Evolutionary conservation across 2,113 vertebrate species (phyloP).

Genomic region (Ursus arctos): DNA sequence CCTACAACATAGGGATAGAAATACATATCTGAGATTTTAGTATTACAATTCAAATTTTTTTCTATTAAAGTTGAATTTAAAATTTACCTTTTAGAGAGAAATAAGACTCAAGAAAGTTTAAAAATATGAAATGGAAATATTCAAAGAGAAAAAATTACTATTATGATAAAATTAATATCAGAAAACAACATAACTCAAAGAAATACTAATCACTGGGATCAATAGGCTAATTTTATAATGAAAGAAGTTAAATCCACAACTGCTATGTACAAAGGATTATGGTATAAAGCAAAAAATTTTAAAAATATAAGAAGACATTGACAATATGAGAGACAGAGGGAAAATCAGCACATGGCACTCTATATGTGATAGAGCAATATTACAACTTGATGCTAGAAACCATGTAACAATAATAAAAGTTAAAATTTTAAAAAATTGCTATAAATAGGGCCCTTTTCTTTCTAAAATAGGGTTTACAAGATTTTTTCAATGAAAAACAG

Average conservation of each 20-base stretch:
- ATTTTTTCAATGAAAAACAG: neutral
- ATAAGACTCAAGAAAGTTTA: neutral
- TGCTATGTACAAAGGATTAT: neutral
- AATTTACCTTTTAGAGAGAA: neutral
- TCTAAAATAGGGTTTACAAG: neutral
- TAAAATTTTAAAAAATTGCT: neutral
- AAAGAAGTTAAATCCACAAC: neutral
- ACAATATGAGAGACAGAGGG: neutral
- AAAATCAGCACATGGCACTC: neutral
- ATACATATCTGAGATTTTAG: neutral
- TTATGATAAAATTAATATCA: neutral
- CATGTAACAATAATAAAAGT: neutral
- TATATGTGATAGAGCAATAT: neutral
- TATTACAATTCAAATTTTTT: neutral
- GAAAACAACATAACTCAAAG: neutral
- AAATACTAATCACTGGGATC: neutral
- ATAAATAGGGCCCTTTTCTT: neutral
- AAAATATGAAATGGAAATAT: neutral
- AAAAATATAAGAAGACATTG: neutral
- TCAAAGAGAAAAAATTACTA: neutral
- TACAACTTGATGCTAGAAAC: neutral
- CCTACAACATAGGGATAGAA: neutral
- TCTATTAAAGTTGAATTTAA: neutral
- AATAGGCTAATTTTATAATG: neutral
- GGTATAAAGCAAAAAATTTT: neutral